phyloP scores from a whole-genome alignment of 2,888 invertebrate species.

The Ophion costatus region DNA sequence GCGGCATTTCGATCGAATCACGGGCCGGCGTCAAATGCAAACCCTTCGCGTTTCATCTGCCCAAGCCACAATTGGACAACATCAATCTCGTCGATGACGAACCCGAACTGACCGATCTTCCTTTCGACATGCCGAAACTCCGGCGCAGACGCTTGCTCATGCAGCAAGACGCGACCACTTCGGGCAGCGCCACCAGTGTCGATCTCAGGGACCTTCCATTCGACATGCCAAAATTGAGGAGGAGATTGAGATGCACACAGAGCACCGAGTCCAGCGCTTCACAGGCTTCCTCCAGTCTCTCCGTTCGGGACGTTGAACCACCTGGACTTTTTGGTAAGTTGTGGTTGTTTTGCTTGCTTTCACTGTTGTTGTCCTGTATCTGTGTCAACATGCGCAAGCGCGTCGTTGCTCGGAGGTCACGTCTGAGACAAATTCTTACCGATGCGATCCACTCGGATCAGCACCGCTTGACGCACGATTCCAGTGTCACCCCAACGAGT shows the following conservation, averaged over 20 bases:
- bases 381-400: neutral
- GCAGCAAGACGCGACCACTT: conserved; percentile 89
- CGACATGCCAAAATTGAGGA: conserved; percentile 95
- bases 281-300: conserved; percentile 93
- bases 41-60: conserved; percentile 86
- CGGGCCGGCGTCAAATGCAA: conserved; percentile 90
- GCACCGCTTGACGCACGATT: no score
- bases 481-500: no score
- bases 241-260: conserved; percentile 87
- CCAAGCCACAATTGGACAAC: conserved; percentile 85
- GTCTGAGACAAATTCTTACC: neutral
- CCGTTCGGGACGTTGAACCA: conserved; percentile 90
- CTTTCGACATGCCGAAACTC: conserved; percentile 95
- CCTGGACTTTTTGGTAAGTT: conserved; percentile 85
- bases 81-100: conserved; percentile 82
- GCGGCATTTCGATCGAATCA: conserved; percentile 94
- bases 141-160: conserved; percentile 88
- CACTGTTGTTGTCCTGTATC: neutral
- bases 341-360: neutral
- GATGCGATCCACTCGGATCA: no score
- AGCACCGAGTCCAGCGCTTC: conserved; percentile 90
- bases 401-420: neutral
- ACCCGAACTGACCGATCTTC: conserved; percentile 91
- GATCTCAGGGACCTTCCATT: conserved; percentile 94
- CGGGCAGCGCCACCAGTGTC: conserved; percentile 89